Base-by-base conservation (phyloP, 37 sponge, comb jelly and placozoan genomes). In the Lycopodina hypogea region DNA sequence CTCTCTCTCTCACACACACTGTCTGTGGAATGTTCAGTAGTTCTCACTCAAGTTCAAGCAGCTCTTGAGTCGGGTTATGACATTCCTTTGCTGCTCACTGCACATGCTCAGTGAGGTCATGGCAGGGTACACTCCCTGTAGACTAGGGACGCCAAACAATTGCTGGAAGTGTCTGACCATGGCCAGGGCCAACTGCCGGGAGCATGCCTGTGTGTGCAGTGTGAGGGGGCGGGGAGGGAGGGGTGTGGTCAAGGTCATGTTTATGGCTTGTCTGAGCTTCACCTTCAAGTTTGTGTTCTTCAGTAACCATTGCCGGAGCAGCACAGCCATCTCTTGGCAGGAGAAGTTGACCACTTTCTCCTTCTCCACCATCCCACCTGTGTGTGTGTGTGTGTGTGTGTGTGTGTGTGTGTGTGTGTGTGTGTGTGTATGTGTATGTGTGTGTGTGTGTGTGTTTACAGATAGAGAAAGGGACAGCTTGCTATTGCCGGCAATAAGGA, bases 121-220 rank as follows among this genome's bases (percentile, higher is more conserved):
- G n/a, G 63, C 40, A 9, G 86, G 57, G 69, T 69, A 81, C 29
- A 90, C 82, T 55, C 90, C 90, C 37, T 56, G 56, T 41, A 71
- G 39, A 11, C 62, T 38, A 52, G 42, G 55, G 48, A 90, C 77
- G 40, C 71, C 73, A 80, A 90, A 90, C 82, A 85, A 56, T 18
- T 81, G 78, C 67, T 88, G 89, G 32, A 83, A 83, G 76, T 88
- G 84, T 30, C 57, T 40, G 29, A 88, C 80, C 89, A 88, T 80
- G 59, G 68, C 80, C 41, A 68, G 40, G 22, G 76, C 29, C 35
- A 55, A 26, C 55, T 79, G 69, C 21, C 26, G 33, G 35, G 71
- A 72, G 18, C 70, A 2, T 22, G 38, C 36, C 42, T 70, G 70
- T 9, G 34, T 11, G 48, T 4, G 48, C 8, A 45, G 48, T 4